Conservation (phyloP, 2,113 vertebrate genomes). For the Mesoclemmys tuberculata region DNA sequence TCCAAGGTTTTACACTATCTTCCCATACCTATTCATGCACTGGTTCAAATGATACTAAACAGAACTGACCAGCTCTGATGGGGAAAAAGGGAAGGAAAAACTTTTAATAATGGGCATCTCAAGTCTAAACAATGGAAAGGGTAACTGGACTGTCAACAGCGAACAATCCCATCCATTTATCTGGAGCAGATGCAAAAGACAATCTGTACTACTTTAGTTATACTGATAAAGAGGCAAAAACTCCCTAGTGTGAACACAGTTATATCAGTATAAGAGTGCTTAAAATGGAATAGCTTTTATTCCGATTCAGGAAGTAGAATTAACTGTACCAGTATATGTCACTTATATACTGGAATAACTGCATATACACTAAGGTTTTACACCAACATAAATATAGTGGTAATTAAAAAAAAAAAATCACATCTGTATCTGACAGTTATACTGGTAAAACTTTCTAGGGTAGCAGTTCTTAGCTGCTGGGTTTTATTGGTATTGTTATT, state of each 20-base stretch:
- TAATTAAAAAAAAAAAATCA: background rate
- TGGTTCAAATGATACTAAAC: background rate
- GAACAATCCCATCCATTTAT: background rate
- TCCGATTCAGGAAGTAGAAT: background rate
- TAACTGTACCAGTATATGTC: background rate
- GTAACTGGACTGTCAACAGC: background rate
- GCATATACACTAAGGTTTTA: background rate
- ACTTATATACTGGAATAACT: slow-evolving; percentile 5
- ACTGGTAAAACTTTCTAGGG: background rate
- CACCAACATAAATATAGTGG: background rate
- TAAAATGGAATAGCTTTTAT: background rate
- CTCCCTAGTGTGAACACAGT: background rate
- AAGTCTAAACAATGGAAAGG: background rate
- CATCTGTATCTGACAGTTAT: background rate
- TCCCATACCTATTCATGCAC: background rate
- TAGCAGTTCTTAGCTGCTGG: background rate
- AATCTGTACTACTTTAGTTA: background rate
- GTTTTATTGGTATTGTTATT: background rate
- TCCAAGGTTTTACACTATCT: background rate
- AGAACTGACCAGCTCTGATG: background rate
- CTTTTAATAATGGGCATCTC: background rate
- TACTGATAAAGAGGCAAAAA: background rate
- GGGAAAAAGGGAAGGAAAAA: background rate
- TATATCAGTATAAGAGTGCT: background rate
- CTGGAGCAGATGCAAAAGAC: background rate